Evolutionary conservation across 2,888 invertebrate genomes (phyloP).

Genomic region (Lasioglossum marginatum): DNA sequence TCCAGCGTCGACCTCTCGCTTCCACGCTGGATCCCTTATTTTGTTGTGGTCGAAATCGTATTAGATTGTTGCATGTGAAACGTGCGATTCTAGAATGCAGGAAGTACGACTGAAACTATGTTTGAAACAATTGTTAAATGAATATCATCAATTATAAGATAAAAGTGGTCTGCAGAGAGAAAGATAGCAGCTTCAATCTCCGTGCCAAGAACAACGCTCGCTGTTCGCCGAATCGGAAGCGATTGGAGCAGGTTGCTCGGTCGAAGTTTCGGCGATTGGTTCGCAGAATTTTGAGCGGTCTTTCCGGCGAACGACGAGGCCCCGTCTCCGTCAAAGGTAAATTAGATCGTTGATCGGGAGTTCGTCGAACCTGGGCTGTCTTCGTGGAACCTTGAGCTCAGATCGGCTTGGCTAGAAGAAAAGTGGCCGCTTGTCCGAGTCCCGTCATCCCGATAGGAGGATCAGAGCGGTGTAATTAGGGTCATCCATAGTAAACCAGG

Average conservation of each 20-base stretch:
- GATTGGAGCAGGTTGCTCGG: not conserved
- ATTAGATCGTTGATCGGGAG: not conserved
- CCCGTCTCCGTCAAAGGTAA: not conserved
- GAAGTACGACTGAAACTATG: not conserved
- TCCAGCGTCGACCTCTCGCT: not conserved
- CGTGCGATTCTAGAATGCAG: not conserved
- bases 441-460: not conserved
- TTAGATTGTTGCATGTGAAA: not conserved
- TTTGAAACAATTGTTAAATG: not conserved
- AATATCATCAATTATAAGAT: not conserved
- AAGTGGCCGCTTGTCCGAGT: not conserved
- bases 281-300: not conserved
- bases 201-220: not conserved
- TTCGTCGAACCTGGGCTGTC: not conserved
- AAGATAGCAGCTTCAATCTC: not conserved
- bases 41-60: not conserved
- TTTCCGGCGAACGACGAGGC: not conserved
- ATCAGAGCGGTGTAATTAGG: slow-evolving; percentile 49
- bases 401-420: slow-evolving; percentile 25
- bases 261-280: not conserved
- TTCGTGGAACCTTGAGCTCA: slow-evolving; percentile 20
- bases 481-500: slow-evolving; percentile 59
- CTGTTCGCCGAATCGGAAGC: not conserved
- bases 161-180: not conserved
- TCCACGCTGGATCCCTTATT: not conserved